phyloP scores from a whole-genome alignment of 2,113 vertebrate genomes.

The Procavia capensis region DNA sequence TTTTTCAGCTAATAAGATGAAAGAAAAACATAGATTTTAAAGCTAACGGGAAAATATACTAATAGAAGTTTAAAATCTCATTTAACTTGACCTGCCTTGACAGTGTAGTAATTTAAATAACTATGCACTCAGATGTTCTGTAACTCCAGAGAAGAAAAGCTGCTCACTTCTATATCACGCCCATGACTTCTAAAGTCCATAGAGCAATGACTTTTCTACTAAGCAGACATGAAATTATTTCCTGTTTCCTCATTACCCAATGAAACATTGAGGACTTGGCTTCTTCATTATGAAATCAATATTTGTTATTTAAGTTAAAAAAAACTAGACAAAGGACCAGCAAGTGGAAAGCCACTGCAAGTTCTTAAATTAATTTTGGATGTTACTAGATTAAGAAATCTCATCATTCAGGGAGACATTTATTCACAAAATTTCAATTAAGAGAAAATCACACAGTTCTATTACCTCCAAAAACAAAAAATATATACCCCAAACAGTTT shows the following conservation, averaged over 20 bases:
- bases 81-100: constrained; percentile 10
- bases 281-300: constrained; percentile 69
- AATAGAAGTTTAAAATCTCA: constrained; percentile 17
- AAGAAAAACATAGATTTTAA: constrained; percentile 31
- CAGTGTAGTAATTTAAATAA: not conserved
- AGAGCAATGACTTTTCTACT: not conserved
- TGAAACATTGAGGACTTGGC: not conserved
- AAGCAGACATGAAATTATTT: constrained; percentile 46
- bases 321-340: constrained; percentile 31
- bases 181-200: not conserved
- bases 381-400: constrained; percentile 75
- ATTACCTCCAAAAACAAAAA: constrained; percentile 83
- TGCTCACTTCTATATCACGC: not conserved
- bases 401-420: constrained; percentile 81
- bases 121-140: too few relatives aligned
- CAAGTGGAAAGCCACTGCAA: constrained; percentile 52
- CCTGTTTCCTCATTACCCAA: constrained; percentile 45
- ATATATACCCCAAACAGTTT: constrained; percentile 77
- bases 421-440: constrained; percentile 87
- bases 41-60: not conserved
- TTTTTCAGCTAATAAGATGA: constrained; percentile 53
- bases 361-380: constrained; percentile 65
- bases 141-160: not conserved
- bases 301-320: constrained; percentile 70
- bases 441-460: constrained; percentile 84